Evolutionary conservation across 2,888 invertebrate species (phyloP), one percentile per base, ranked within the genome.

Genomic region (Timema cristinae): DNA sequence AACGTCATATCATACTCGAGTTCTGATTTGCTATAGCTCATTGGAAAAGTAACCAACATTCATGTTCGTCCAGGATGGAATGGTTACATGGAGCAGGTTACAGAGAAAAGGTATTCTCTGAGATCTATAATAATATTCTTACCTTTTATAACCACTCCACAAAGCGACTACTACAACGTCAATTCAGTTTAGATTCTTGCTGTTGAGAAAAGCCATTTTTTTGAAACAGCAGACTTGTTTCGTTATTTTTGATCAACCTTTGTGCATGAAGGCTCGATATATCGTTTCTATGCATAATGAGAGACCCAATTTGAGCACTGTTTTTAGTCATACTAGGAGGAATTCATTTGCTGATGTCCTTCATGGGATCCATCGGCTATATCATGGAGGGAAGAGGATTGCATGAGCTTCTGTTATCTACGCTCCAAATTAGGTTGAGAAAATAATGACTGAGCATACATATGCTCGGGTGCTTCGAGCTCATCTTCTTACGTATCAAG

Each of bases 171-270:
- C 54, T 72, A 75, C 50, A 75, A 77, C 13, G 71, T 77, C 67
- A 73, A 68, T 47, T 76, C 77, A 16, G 73, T 70, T 70, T 15
- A 76, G 5, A 51, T 63, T 63, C 67, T 66, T 72, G 77, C 77
- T 72, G 32, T 74, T 56, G 71, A 77, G 67, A 73, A 76, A 70
- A 67, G 75, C 48, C 73, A 77, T 71, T 56, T n/a, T 67, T 32
- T 68, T 72, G 9, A 69, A 73, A 56, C 76, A 76, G 66, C 75
- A 76, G 68, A 69, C 70, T 7, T 77, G 77, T 71, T 74, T 79
- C 10, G 74, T 79, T 8, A 79, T 79, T 66, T 80, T 79, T 71
- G 79, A 56, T 74, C 80, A 79, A 56, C 81, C 79, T 6, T 74
- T 80, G n/a, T 80, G 77, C 71, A 70, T 66, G 6, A 79, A 80